Evolutionary conservation across 2,797 vertebrate genomes (phyloP).

Genomic region (Sebastes wilsoni): DNA sequence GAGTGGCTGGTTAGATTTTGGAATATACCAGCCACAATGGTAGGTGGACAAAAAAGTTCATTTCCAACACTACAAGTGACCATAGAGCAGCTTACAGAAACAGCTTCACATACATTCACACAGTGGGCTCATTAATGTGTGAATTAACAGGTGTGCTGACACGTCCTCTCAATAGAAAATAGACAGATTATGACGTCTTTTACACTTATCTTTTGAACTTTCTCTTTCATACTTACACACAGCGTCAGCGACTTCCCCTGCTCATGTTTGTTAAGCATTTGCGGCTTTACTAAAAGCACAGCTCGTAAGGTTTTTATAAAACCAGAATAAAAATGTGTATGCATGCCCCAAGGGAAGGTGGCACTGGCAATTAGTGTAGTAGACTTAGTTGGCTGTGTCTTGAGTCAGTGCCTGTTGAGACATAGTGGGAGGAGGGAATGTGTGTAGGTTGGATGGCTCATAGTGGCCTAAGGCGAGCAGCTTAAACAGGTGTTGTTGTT

Average conservation of each 20-base stretch:
- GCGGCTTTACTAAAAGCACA: background rate
- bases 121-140: background rate
- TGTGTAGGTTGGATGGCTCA: background rate
- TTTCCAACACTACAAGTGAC: background rate
- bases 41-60: too few relatives aligned
- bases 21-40: too few relatives aligned
- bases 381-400: slow-evolving; percentile 26
- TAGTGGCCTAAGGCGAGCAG: background rate
- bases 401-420: slow-evolving; percentile 37
- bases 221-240: background rate
- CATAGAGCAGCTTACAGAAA: background rate
- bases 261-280: background rate
- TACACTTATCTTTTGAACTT: background rate
- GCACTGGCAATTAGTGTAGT: background rate
- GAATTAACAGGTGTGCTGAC: background rate
- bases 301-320: background rate
- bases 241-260: background rate
- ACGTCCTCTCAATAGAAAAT: background rate
- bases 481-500: background rate
- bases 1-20: too few relatives aligned
- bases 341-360: background rate
- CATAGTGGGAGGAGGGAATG: background rate
- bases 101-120: background rate
- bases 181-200: background rate
- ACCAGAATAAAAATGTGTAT: background rate